A percentile compares a stretch with the other conserved stretches of the same genome.
Conservation (phyloP, 1,140 invertebrate species). For the Onthophagus taurus region DNA sequence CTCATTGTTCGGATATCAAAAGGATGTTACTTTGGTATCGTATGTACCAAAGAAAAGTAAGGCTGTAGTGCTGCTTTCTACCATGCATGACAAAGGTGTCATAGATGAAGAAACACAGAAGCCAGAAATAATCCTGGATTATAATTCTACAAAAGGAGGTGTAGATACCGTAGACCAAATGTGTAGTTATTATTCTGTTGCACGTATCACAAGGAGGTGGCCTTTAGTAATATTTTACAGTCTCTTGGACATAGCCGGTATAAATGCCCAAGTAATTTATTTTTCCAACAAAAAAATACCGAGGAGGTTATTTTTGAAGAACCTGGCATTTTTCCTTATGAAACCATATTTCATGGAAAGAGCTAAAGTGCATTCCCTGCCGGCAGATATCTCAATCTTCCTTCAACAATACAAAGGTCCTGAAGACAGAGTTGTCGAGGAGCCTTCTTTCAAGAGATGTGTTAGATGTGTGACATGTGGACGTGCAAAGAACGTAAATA, state of each 20-base stretch:
- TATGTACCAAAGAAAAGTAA: conserved; percentile 26
- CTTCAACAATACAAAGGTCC: conserved; percentile 8
- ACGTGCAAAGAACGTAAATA: conserved; percentile 16
- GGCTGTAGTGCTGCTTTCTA: conserved; percentile 25
- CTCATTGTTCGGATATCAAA: conserved; percentile 20
- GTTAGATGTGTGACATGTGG: too few species aligned
- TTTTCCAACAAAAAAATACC: conserved; percentile 25
- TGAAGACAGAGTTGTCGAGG: not conserved
- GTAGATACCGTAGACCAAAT: conserved; percentile 35
- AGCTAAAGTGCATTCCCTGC: conserved; percentile 9
- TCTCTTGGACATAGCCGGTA: conserved; percentile 41
- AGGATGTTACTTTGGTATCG: conserved; percentile 19
- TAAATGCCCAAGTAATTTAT: conserved; percentile 41
- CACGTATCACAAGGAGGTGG: conserved; percentile 42
- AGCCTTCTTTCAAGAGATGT: conserved; percentile 8
- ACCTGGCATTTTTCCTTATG: conserved; percentile 37
- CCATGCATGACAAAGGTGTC: conserved; percentile 24
- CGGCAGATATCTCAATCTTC: conserved; percentile 14
- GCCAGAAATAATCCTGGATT: conserved; percentile 31
- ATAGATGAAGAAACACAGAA: conserved; percentile 25
- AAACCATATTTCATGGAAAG: conserved; percentile 23
- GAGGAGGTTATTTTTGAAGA: conserved; percentile 38
- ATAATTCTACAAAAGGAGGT: conserved; percentile 37
- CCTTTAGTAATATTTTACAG: conserved; percentile 42
- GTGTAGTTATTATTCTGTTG: conserved; percentile 25